Percentiles rank a stretch among this genome's conserved stretches.
Conservation (phyloP, 2,113 vertebrate genomes). For the Theristicus caerulescens region DNA sequence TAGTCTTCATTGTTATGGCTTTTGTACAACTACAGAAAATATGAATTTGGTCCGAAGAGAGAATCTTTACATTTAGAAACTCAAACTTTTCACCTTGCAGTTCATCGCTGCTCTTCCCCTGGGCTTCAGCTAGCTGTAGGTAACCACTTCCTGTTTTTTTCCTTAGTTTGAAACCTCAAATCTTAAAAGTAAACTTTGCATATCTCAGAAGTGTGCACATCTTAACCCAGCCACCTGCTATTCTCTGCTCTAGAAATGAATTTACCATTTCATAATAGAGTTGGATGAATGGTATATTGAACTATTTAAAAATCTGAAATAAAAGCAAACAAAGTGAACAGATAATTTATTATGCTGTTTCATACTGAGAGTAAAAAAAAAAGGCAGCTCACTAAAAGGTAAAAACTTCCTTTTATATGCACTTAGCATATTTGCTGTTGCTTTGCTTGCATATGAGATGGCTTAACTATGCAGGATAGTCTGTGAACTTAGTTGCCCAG, state of each 20-base stretch:
- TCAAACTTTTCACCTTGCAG: not conserved
- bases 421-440: not conserved
- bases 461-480: not conserved
- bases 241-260: not conserved
- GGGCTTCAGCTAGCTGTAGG: not conserved
- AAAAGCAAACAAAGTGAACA: not conserved
- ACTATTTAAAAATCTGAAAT: not conserved
- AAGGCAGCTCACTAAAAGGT: not conserved
- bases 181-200: not conserved
- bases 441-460: not conserved
- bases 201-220: not conserved
- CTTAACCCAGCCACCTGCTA: not conserved
- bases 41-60: rapidly evolving
- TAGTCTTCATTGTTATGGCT: too few species aligned
- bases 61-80: not conserved
- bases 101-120: not conserved
- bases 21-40: not conserved
- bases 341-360: not conserved
- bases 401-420: not conserved
- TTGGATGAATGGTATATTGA: not conserved
- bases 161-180: not conserved
- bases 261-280: not conserved
- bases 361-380: not conserved
- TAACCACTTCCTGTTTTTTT: conserved; percentile 53
- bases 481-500: not conserved